Base-by-base conservation (phyloP, 2,797 vertebrate species). In the Oceanodroma leucorhoa region DNA sequence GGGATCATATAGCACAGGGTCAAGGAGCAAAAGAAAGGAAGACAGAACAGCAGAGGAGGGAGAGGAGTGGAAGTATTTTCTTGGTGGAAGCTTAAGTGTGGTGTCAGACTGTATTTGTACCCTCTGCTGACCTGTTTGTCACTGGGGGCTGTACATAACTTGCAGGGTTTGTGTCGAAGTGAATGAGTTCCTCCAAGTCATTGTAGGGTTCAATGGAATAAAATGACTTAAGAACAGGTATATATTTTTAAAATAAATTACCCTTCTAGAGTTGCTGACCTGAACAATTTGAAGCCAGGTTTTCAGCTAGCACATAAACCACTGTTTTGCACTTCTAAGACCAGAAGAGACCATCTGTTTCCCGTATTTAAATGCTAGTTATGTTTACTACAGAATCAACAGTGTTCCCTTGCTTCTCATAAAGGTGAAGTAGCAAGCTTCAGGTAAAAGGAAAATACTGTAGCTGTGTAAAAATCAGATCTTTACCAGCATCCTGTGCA, bases 1-100 rank as follows among this genome's bases (percentile, higher is more conserved):
- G 27, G n/a, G 9, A 30, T 79, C 15, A 2, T n/a, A 1, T 1
- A 43, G 36, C 2, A 0, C 9, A 22, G 43, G 24, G 24, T 34
- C 24, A 66, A 40, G 51, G 64, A 60, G 43, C 10, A 36, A 73
- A 85, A 65, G 55, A 26, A 61, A 69, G 9, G 17, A 43, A 43
- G 34, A 20, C n/a, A 69, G 40, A 69, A 58, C 8, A 32, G 55
- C 32, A 9, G 62, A 40, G 30, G 26, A 53, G 14, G 5, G 30
- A 76, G 48, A 20, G 32, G 15, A 89, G 13, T 27, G 38, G 30
- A 24, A 34, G 13, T 30, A 13, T 5, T 26, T 69, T 30, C 5
- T 58, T 58, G 12, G 21, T 26, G 8, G 21, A 58, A 48, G 43
- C 30, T 80, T 30, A 45, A 7, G 14, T 58, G 11, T 34, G 29